Evolutionary conservation across 2,888 invertebrate genomes (phyloP).

Genomic region (Stomorhina lunata): DNA sequence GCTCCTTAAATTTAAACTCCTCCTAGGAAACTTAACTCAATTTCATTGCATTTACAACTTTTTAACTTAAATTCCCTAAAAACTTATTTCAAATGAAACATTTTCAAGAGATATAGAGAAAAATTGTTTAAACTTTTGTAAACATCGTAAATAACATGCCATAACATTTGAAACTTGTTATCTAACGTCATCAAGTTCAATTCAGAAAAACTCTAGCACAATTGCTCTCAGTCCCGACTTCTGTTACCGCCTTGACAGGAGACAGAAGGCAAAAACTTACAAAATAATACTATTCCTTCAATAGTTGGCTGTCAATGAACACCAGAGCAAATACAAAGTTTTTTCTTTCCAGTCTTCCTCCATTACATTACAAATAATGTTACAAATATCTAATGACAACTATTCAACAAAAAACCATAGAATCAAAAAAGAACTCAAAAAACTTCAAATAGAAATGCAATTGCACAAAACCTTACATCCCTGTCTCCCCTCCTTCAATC

Average conservation of each 20-base stretch:
- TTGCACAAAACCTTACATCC: not conserved
- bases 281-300: conserved; percentile 36
- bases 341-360: not conserved
- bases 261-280: not conserved
- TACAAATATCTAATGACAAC: conserved; percentile 60
- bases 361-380: conserved; percentile 22
- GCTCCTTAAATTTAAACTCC: too few relatives aligned
- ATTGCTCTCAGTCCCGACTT: not conserved
- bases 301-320: conserved; percentile 60
- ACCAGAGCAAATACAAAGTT: conserved; percentile 47
- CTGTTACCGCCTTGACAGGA: not conserved
- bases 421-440: not conserved
- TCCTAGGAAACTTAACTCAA: too few relatives aligned
- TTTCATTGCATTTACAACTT: not conserved
- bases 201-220: conserved; percentile 49
- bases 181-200: conserved; percentile 66
- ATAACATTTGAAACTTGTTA: conserved; percentile 62
- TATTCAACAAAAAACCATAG: conserved; percentile 42
- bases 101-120: not conserved
- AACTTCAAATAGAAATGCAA: conserved; percentile 52
- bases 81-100: not conserved
- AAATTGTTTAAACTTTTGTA: conserved; percentile 29
- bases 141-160: conserved; percentile 50
- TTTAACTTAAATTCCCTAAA: not conserved
- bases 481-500: too few relatives aligned